Evolutionary conservation across 2,797 vertebrate genomes (phyloP).

Genomic region (Apodemus agrarius): DNA sequence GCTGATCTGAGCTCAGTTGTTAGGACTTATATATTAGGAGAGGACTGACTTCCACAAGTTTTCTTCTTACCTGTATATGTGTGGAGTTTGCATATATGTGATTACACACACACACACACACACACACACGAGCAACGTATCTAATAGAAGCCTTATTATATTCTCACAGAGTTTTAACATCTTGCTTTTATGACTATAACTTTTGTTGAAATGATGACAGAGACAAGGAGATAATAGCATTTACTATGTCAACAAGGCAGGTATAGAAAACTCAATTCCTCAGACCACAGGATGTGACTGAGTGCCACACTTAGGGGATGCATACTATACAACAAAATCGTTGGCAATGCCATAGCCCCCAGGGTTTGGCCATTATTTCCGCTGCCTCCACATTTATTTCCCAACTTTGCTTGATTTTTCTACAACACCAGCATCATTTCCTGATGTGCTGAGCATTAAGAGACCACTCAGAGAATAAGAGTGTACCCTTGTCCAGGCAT

Average conservation of each 20-base stretch:
- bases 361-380: neutral
- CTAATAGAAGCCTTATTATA: neutral
- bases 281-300: neutral
- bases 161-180: neutral
- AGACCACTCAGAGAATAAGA: too few species aligned
- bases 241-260: neutral
- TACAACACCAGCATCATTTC: too few species aligned
- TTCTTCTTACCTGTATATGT: neutral
- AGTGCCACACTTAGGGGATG: neutral
- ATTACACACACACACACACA: neutral
- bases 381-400: neutral
- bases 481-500: too few species aligned
- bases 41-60: neutral
- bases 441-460: neutral
- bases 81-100: neutral
- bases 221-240: neutral
- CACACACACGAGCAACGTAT: neutral
- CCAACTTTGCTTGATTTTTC: neutral
- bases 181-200: neutral
- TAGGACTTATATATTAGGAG: neutral
- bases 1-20: neutral
- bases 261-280: neutral
- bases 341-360: rapidly evolving
- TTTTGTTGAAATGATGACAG: neutral
- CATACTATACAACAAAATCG: neutral